Conservation (phyloP, 92 coral and sea anemone genomes). For the Phenganax marumi region DNA sequence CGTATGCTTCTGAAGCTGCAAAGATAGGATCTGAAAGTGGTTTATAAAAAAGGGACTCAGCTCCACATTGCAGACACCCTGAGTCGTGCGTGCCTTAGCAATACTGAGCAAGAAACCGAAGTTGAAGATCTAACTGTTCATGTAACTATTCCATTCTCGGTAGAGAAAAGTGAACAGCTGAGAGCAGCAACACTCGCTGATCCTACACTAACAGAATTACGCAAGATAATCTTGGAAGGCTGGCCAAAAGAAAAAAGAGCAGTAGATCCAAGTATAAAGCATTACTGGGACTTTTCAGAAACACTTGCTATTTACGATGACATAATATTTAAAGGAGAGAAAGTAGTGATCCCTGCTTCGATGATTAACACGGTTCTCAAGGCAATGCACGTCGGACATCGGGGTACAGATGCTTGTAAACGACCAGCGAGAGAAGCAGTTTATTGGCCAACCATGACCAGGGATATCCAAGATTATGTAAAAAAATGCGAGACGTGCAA, state of each 20-base stretch:
- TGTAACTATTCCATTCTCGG: not conserved
- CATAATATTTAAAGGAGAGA: not conserved
- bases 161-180: not conserved
- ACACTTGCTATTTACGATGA: too few species aligned
- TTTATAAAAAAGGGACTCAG: not conserved
- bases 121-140: constrained; percentile 2
- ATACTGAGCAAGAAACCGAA: not conserved
- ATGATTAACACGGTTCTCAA: not conserved
- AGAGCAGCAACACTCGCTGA: not conserved
- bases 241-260: not conserved
- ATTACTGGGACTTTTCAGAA: too few species aligned
- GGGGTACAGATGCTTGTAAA: not conserved
- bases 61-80: not conserved
- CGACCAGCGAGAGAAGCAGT: too few species aligned
- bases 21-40: too few species aligned
- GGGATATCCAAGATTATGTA: too few species aligned
- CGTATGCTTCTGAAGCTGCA: too few species aligned
- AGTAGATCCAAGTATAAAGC: too few species aligned
- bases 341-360: not conserved
- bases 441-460: too few species aligned
- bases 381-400: too few species aligned
- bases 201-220: not conserved
- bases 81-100: not conserved
- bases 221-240: not conserved
- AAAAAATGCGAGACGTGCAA: too few species aligned